Conservation (phyloP, 2,888 invertebrate genomes). For the Prostheceraeus crozeri region DNA sequence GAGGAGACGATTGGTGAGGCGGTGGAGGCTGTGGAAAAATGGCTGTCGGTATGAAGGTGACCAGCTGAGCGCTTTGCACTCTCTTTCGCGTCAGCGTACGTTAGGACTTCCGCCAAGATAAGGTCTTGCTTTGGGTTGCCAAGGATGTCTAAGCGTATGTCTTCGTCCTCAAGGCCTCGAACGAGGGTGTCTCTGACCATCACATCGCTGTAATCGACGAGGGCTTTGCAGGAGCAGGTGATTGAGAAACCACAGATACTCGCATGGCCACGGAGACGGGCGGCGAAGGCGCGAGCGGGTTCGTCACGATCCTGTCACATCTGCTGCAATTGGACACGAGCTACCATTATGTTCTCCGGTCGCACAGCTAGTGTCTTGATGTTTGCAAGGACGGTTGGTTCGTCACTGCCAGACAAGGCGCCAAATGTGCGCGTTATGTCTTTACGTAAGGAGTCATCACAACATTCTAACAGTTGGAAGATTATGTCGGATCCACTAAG, state of each 20-base stretch:
- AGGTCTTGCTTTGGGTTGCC: constrained; percentile 42
- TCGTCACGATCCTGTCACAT: constrained; percentile 42
- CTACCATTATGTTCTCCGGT: constrained; percentile 43
- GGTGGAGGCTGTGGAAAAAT: no score
- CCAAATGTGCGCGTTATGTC: constrained; percentile 48
- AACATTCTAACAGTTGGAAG: background rate
- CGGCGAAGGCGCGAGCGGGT: constrained; percentile 39
- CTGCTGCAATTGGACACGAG: constrained; percentile 39
- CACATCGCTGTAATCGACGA: constrained; percentile 40
- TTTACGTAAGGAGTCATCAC: background rate
- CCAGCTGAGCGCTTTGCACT: background rate
- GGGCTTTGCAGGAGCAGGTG: constrained; percentile 32
- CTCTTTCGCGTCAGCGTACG: constrained; percentile 17
- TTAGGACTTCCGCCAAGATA: constrained; percentile 39
- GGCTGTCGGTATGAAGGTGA: no score
- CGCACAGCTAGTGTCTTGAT: constrained; percentile 41
- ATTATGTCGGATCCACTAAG: constrained; percentile 12
- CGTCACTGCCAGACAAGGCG: constrained; percentile 36
- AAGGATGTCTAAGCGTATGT: constrained; percentile 41
- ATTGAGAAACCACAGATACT: constrained; percentile 40
- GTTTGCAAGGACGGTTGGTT: constrained; percentile 37
- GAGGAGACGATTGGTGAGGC: no score
- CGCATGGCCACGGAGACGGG: constrained; percentile 41
- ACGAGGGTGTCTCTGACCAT: constrained; percentile 38
- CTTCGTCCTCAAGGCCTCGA: constrained; percentile 38